Conservation (phyloP, 2,888 invertebrate species). For the Drosophila macrospina region DNA sequence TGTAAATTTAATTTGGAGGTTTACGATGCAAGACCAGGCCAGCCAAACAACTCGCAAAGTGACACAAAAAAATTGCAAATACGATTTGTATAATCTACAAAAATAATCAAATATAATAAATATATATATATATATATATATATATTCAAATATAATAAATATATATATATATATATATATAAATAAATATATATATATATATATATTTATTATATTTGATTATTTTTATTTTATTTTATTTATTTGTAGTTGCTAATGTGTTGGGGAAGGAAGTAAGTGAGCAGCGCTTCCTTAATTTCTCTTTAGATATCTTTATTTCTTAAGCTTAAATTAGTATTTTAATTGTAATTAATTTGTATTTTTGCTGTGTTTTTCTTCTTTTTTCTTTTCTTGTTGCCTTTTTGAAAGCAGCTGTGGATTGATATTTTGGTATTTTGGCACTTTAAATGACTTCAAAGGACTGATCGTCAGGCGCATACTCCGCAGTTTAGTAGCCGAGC, state of each 20-base stretch:
- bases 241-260: too few relatives aligned
- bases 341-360: slow-evolving; percentile 2
- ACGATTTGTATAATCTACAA: background rate
- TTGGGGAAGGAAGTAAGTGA: background rate
- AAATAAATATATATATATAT: too few relatives aligned
- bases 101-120: background rate
- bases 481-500: slow-evolving; percentile 46
- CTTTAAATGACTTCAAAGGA: background rate
- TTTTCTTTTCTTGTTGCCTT: background rate
- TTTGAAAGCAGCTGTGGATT: background rate
- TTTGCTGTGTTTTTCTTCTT: background rate
- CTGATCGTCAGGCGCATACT: slow-evolving; percentile 28
- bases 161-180: too few relatives aligned
- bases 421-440: background rate
- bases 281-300: background rate
- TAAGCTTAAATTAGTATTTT: slow-evolving; percentile 15
- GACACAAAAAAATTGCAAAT: background rate
- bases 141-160: too few relatives aligned
- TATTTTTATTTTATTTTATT: too few relatives aligned
- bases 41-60: slow-evolving; percentile 6
- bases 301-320: slow-evolving; percentile 5
- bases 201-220: too few relatives aligned
- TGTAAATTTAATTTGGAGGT: slow-evolving; percentile 34
- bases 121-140: too few relatives aligned
- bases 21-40: slow-evolving; percentile 32